Evolutionary conservation across 2,113 vertebrate genomes (phyloP).

Genomic region (Sterna hirundo): DNA sequence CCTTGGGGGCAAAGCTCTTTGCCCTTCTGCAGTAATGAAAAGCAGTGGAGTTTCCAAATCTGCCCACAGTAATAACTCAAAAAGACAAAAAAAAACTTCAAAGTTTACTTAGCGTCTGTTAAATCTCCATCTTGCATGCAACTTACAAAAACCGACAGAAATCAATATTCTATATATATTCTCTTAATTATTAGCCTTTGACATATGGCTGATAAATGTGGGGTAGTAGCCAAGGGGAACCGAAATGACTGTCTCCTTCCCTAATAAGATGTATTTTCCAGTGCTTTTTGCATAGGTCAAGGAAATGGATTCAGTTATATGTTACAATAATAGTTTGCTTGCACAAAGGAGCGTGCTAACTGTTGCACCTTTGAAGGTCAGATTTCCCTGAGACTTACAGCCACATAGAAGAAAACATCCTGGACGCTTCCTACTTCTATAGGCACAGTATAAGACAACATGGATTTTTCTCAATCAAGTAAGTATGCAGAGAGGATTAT

Average conservation of each 20-base stretch:
- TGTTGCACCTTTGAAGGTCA: neutral
- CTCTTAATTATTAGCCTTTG: neutral
- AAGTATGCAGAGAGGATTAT: neutral
- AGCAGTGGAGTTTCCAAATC: neutral
- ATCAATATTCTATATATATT: neutral
- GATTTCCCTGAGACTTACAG: neutral
- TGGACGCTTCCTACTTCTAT: neutral
- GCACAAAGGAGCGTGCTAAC: neutral
- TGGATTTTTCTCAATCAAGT: neutral
- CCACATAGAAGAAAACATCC: neutral
- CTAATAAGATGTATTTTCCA: neutral
- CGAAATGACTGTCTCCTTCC: neutral
- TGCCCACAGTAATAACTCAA: neutral
- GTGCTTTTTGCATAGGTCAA: neutral
- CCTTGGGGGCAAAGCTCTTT: neutral
- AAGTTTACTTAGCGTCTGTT: neutral
- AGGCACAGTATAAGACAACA: neutral
- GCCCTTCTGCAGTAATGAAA: neutral
- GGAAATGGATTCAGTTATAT: neutral
- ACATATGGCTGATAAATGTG: neutral
- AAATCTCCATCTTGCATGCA: neutral
- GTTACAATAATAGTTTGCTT: neutral
- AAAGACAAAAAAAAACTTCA: neutral
- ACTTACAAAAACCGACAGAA: neutral
- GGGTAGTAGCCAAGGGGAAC: neutral